A percentile compares a stretch with the other conserved stretches of the same genome.
phyloP scores from a whole-genome alignment of 2,888 invertebrate species.

The Monoplex corrugatus region DNA sequence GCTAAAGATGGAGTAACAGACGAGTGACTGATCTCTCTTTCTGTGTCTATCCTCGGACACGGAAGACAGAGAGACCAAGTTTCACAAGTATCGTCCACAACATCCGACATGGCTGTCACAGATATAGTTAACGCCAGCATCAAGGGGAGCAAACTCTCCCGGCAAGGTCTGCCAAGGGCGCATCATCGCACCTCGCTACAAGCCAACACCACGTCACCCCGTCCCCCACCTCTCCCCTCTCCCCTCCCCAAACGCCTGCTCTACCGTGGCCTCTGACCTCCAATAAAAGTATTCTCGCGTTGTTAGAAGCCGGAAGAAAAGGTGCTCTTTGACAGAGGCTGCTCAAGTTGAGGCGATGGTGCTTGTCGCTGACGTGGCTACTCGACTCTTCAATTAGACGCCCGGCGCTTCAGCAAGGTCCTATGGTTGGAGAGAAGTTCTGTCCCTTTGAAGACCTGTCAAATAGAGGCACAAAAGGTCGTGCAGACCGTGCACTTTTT shows the following conservation, averaged over 20 bases:
- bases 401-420: not conserved
- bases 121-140: no score
- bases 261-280: conserved; percentile 27
- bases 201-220: not conserved
- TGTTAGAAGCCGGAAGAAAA: not conserved
- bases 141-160: no score
- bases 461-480: not conserved
- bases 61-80: no score
- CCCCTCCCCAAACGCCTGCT: not conserved
- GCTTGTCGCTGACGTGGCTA: not conserved
- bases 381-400: conserved; percentile 8
- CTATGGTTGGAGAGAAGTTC: not conserved
- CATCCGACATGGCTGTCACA: no score
- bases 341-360: not conserved
- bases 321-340: not conserved
- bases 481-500: not conserved
- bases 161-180: no score
- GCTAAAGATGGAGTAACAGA: no score
- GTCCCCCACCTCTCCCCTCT: not conserved
- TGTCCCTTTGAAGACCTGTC: not conserved
- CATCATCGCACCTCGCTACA: not conserved
- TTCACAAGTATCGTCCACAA: no score
- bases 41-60: no score
- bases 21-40: no score
- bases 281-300: conserved; percentile 41